These are phyloP conservation scores for Orcinus orca DNA, from an alignment of 2,113 vertebrate genomes.

Conservation along the genomic window DNA sequence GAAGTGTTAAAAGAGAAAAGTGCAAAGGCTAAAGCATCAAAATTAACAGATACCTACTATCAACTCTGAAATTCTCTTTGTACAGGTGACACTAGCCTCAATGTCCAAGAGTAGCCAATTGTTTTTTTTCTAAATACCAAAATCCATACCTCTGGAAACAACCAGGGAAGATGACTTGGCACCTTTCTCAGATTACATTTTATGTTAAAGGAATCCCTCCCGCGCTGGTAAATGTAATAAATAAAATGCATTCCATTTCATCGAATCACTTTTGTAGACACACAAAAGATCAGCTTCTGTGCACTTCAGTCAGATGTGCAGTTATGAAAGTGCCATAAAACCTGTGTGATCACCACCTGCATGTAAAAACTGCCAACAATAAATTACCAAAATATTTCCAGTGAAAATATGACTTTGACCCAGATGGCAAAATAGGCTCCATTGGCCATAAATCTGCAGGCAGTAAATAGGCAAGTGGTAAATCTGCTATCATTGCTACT, in stretches of 20 bases:
- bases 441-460: constrained; percentile 66
- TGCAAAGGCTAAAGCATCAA: background rate
- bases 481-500: constrained; percentile 46
- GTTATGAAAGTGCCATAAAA: constrained; percentile 48
- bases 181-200: background rate
- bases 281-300: constrained; percentile 46
- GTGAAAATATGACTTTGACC: constrained; percentile 77
- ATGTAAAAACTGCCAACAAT: constrained; percentile 71
- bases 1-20: background rate
- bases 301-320: background rate
- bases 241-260: constrained; percentile 21
- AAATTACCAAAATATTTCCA: constrained; percentile 76
- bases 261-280: background rate
- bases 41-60: background rate
- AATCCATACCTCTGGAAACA: background rate
- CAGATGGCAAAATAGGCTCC: constrained; percentile 70
- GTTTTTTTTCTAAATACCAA: background rate
- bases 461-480: constrained; percentile 47
- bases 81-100: background rate
- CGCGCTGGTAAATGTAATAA: constrained; percentile 1
- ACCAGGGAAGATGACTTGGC: background rate
- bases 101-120: background rate
- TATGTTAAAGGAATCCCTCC: background rate
- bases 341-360: constrained; percentile 71
- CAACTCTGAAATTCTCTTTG: background rate